Evolutionary conservation across 2,888 invertebrate genomes (phyloP), one percentile per base, ranked within the genome.

Genomic region (Acronicta leporina): DNA sequence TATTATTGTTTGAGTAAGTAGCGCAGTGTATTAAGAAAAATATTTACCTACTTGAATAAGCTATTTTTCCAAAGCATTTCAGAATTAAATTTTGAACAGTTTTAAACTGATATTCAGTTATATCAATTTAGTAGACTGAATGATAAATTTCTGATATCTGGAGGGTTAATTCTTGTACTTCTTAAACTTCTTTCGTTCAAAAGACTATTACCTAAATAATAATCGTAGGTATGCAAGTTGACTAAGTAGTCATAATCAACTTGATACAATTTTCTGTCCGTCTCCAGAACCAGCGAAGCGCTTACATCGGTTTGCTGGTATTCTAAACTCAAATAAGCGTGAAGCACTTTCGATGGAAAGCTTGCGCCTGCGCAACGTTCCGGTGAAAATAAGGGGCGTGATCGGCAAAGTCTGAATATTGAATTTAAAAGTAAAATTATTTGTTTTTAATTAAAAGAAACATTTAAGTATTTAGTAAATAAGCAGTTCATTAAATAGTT

Each of bases 271-370:
- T 72, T 60, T 66, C 51, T 55, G 48, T 20, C 43, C 15, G 33
- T 42, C 38, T 40, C 38, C 45, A 15, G 41, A 64, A 53, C 46
- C 50, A 72, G 14, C n/a, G 59, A 48, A 72, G 73, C 68, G 59
- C 30, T 52, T 40, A 57, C 51, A 49, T 49, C 13, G 42, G 14
- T 8, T 27, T 52, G 8, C 30, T 47, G 60, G 60, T 66, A 33
- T 57, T 72, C 47, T 64, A 62, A 70, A 77, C 27, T 10, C 64
- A 71, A 65, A 63, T 63, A 44, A 71, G 64, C 68, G 58, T 69
- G 46, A 66, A 73, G 44, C 51, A 62, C 63, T 69, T 66, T 73
- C 69, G 27, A 57, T 63, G 51, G 77, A 79, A 77, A 78, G 76
- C 78, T 66, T 45, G 54, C 46, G 53, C 38, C 7, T 8, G 51